phyloP scores from a whole-genome alignment of 2,797 vertebrate species.

The Gephyroberyx darwinii region DNA sequence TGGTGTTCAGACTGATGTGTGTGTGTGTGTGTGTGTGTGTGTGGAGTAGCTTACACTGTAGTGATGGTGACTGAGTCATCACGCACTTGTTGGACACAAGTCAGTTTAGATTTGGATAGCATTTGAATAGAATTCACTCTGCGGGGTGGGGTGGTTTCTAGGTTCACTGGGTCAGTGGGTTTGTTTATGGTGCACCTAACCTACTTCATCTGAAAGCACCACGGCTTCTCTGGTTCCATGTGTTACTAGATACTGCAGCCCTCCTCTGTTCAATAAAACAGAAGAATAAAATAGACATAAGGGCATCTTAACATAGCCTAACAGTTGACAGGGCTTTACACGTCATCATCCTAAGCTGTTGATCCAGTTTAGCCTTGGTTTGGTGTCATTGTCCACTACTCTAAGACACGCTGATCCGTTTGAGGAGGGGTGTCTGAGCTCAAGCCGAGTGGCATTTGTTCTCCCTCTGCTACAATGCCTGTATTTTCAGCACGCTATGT shows the following conservation, averaged over 20 bases:
- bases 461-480: slow-evolving; percentile 1
- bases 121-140: slow-evolving; percentile 59
- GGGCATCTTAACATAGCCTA: not conserved
- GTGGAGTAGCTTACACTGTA: slow-evolving; percentile 17
- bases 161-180: slow-evolving; percentile 25
- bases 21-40: not conserved
- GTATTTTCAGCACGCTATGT: not conserved
- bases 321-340: not conserved
- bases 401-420: not conserved
- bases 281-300: too few relatives aligned
- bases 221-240: not conserved
- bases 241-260: slow-evolving; percentile 1
- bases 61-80: not conserved
- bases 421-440: not conserved
- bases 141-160: slow-evolving; percentile 46
- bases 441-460: not conserved
- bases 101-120: slow-evolving; percentile 57
- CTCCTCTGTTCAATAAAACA: not conserved
- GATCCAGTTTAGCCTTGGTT: not conserved
- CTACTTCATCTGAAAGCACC: slow-evolving; percentile 4
- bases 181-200: slow-evolving; percentile 17
- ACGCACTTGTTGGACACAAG: slow-evolving; percentile 1
- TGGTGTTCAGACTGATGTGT: slow-evolving; percentile 36
- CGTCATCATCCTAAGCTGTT: not conserved
- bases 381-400: not conserved